Conservation (phyloP, 2,888 invertebrate species). For the Conomelus anceps region DNA sequence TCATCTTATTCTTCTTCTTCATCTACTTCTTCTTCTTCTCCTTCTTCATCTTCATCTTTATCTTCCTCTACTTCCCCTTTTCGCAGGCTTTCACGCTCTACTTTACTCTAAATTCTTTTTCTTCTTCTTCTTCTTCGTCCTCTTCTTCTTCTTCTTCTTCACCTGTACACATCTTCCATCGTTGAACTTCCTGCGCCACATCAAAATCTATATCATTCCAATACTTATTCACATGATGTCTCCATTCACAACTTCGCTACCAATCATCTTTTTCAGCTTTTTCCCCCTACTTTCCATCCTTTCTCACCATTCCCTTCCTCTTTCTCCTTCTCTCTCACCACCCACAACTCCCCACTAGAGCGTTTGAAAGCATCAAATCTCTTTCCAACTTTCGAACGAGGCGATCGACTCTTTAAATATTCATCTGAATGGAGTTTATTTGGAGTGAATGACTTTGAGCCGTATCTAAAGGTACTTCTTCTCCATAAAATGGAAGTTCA, state of each 20-base stretch:
- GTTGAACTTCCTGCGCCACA: neutral
- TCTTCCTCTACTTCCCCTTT: no score
- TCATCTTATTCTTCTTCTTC: neutral
- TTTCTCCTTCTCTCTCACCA: no score
- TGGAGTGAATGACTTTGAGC: neutral
- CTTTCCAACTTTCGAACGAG: neutral
- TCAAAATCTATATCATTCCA: neutral
- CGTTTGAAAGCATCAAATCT: neutral
- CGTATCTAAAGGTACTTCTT: no score
- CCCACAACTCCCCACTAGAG: neutral
- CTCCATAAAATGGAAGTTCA: no score
- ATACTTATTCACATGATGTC: neutral
- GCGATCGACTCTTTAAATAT: neutral
- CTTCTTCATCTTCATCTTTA: neutral
- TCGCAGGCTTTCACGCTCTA: no score
- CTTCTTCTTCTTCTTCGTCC: neutral
- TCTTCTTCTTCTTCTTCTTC: neutral
- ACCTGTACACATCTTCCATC: neutral
- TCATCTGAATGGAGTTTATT: neutral
- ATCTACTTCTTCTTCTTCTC: neutral
- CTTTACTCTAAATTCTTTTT: no score
- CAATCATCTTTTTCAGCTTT: neutral
- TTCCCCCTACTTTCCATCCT: neutral
- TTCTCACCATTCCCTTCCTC: neutral
- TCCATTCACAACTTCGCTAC: neutral